Evolutionary conservation across 2,113 vertebrate genomes (phyloP).

Genomic region (Emydura subglobosa): DNA sequence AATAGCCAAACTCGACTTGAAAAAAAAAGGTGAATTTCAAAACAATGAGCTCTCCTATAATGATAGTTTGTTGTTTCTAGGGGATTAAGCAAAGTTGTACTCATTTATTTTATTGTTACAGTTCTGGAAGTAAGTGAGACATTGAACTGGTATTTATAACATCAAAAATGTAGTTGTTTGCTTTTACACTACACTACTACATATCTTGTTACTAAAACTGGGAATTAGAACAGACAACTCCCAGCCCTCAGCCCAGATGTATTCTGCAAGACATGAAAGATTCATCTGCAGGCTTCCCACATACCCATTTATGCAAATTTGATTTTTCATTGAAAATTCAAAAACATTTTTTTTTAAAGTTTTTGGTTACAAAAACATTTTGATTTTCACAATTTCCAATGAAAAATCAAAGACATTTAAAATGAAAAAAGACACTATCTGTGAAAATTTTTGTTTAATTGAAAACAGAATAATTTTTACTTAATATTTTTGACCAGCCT

Average conservation of each 20-base stretch:
- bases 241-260: background rate
- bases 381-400: background rate
- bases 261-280: background rate
- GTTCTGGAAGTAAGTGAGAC: background rate
- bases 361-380: background rate
- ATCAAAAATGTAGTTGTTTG: background rate
- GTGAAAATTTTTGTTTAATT: background rate
- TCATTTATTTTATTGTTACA: background rate
- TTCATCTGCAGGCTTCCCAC: background rate
- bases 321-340: background rate
- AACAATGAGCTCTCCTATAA: background rate
- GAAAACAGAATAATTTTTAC: background rate
- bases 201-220: rapidly evolving
- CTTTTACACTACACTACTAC: background rate
- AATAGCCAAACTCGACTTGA: background rate
- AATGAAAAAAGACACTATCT: background rate
- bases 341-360: background rate
- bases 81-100: background rate
- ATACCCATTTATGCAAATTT: background rate
- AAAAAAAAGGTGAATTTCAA: background rate
- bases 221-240: background rate
- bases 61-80: background rate
- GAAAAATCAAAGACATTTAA: background rate
- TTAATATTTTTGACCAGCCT: too few species aligned
- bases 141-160: background rate